A percentile compares a stretch with the other conserved stretches of the same genome.
Conservation (phyloP, 1,140 invertebrate genomes). For the Bicyclus anynana region DNA sequence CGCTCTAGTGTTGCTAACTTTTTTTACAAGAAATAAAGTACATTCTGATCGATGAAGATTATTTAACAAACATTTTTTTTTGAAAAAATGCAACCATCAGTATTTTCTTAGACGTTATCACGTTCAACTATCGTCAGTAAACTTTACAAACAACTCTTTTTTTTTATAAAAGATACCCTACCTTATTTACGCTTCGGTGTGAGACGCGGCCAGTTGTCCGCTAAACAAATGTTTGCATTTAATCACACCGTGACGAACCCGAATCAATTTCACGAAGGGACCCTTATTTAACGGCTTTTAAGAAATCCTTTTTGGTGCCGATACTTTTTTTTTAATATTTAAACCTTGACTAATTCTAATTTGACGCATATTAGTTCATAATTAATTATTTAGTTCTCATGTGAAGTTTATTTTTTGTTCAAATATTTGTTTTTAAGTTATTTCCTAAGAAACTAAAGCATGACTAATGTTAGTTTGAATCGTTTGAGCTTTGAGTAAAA, state of each 20-base stretch:
- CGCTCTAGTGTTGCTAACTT: too few relatives aligned
- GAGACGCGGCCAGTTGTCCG: slow-evolving; percentile 16
- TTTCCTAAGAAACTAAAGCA: not conserved
- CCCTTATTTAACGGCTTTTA: slow-evolving; percentile 47
- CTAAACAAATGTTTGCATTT: slow-evolving; percentile 49
- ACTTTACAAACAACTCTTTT: too few relatives aligned
- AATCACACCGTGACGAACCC: slow-evolving; percentile 42
- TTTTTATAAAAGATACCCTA: too few relatives aligned
- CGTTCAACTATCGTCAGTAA: too few relatives aligned
- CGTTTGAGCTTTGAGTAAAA: too few relatives aligned
- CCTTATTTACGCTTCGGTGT: slow-evolving; percentile 28
- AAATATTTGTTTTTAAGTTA: too few relatives aligned
- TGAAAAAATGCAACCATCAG: too few relatives aligned
- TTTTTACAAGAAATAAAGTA: too few relatives aligned
- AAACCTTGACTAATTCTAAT: slow-evolving; percentile 25
- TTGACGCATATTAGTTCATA: not conserved
- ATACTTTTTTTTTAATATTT: slow-evolving; percentile 10
- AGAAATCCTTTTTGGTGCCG: slow-evolving; percentile 26
- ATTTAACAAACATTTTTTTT: too few relatives aligned
- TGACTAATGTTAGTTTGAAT: too few relatives aligned
- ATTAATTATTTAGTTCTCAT: not conserved
- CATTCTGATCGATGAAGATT: too few relatives aligned
- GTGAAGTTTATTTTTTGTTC: not conserved
- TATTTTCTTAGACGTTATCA: too few relatives aligned
- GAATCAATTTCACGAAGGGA: slow-evolving; percentile 37